A percentile compares a stretch with the other conserved stretches of the same genome.
These are phyloP conservation scores for Arizona elegans DNA, from an alignment of 2,113 vertebrate species.

Conservation along the genomic window DNA sequence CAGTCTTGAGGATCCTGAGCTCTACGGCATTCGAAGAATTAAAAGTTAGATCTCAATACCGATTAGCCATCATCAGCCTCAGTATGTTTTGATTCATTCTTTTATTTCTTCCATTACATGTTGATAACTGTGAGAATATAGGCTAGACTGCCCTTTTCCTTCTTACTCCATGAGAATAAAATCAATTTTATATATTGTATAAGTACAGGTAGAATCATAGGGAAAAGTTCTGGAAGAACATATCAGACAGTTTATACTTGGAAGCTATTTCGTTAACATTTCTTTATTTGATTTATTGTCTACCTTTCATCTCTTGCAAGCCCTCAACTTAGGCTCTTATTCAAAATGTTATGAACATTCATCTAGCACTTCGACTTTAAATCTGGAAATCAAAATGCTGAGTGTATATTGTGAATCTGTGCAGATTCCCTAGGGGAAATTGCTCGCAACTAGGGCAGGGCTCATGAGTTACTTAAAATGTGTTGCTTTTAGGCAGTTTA, in stretches of 20 bases:
- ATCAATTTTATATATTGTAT: not conserved
- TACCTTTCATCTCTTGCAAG: not conserved
- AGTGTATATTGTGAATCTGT: not conserved
- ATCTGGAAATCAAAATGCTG: not conserved
- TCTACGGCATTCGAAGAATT: not conserved
- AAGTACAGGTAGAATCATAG: not conserved
- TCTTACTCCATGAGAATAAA: not conserved
- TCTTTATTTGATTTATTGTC: not conserved
- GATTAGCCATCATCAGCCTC: not conserved
- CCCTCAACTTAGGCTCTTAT: not conserved
- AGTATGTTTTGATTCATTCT: not conserved
- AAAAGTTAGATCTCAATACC: not conserved
- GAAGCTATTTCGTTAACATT: not conserved
- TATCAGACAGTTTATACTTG: not conserved
- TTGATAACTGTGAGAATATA: not conserved
- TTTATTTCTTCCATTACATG: not conserved
- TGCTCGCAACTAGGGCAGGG: not conserved
- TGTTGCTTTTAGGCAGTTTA: not conserved
- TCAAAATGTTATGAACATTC: not conserved
- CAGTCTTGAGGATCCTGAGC: not conserved
- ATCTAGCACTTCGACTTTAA: not conserved
- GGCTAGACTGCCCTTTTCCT: not conserved
- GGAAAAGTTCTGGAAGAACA: not conserved
- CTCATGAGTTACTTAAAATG: not conserved
- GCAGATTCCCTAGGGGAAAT: not conserved